Evolutionary conservation across 2,797 vertebrate genomes (phyloP), one percentile per base, ranked within the genome.

Genomic region (Acropternis orthonyx): DNA sequence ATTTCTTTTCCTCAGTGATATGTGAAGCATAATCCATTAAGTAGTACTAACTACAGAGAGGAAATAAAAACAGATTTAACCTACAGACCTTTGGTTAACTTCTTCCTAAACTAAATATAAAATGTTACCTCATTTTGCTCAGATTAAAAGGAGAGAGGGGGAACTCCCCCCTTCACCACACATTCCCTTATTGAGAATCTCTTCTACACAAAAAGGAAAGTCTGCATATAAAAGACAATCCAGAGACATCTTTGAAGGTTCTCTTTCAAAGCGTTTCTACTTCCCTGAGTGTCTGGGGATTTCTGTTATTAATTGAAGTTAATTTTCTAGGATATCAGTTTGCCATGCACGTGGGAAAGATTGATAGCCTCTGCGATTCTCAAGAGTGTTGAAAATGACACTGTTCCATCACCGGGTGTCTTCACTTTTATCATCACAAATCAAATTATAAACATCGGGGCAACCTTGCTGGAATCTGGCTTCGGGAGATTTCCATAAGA

Each of bases 241-340:
- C 98, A 98, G 98, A 99, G 98, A 98, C 98, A 98, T 99, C 98
- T 99, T 99, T 99, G 99, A 99, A 99, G 99, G 98, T 98, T 98
- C 98, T 98, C 98, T 99, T 99, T 99, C 98, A 99, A 99, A 99
- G 99, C 98, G 96, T 97, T 96, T 98, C 98, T 97, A 98, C 98
- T 98, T 98, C 98, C 97, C 97, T 96, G 96, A 96, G 97, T 27
- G 93, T 99, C 98, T 97, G 97, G 99, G 99, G 99, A 99, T 98
- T 99, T 99, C 98, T 98, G 98, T 99, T 99, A 99, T 99, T 99
- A 99, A 99, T 99, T 99, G 99, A 99, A 99, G 99, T 99, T 99
- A 99, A 99, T 99, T 99, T 99, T 99, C 99, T 99, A 98, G 99
- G 98, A 99, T 99, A 99, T 99, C 99, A 99, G 99, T 99, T 99